Evolutionary conservation across 2,797 vertebrate species (phyloP).

Genomic region (Carcharodon carcharias): DNA sequence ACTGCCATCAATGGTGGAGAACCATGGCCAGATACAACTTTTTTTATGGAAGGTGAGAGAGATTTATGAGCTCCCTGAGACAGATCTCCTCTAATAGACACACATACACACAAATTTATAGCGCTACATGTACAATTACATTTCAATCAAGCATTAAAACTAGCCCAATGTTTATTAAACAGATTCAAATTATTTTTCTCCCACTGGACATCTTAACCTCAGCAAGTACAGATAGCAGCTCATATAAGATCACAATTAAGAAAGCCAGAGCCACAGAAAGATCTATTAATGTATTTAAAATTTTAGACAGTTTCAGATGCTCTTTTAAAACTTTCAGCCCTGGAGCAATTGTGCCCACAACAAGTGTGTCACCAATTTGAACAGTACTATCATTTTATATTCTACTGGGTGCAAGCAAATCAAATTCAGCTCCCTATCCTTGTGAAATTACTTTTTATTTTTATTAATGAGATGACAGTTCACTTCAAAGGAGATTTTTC

Average conservation of each 20-base stretch:
- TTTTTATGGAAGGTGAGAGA: not conserved
- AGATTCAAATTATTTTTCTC: not conserved
- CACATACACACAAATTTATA: not conserved
- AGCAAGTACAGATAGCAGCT: not conserved
- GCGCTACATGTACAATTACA: not conserved
- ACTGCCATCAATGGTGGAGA: not conserved
- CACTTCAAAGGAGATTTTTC: not conserved
- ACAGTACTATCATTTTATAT: not conserved
- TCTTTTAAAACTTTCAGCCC: not conserved
- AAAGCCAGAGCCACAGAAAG: not conserved
- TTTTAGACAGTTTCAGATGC: not conserved
- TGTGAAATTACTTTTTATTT: conserved; percentile 17
- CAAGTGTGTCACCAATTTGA: not conserved
- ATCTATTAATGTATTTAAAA: not conserved
- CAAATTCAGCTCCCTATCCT: not conserved
- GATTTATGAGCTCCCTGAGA: not conserved
- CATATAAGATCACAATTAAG: not conserved
- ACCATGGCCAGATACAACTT: not conserved
- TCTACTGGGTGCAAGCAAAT: not conserved
- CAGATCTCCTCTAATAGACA: not conserved
- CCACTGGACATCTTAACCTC: not conserved
- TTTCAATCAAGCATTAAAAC: not conserved
- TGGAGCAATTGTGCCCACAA: not conserved
- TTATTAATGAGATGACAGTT: conserved; percentile 20
- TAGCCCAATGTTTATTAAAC: conserved; percentile 1